phyloP scores from a whole-genome alignment of 2,797 vertebrate species.

The Morus bassanus region DNA sequence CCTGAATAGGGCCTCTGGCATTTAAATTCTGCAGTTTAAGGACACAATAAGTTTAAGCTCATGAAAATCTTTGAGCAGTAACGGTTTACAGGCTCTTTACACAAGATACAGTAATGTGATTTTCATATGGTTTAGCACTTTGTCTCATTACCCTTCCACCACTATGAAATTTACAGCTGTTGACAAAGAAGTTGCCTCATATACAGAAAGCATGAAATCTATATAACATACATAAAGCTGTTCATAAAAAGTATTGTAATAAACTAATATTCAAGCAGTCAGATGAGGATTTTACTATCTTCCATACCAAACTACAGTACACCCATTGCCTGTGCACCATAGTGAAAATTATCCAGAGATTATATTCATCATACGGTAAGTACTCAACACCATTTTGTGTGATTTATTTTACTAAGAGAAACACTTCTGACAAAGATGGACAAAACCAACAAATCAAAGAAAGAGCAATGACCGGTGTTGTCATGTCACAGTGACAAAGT shows the following conservation, averaged over 20 bases:
- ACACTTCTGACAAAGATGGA: not conserved
- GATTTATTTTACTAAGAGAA: not conserved
- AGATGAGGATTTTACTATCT: not conserved
- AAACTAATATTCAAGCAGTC: not conserved
- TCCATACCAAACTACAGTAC: not conserved
- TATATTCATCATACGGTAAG: not conserved
- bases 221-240: not conserved
- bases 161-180: slow-evolving; percentile 2
- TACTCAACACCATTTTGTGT: not conserved
- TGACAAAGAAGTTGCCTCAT: slow-evolving; percentile 8
- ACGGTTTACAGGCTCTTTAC: not conserved
- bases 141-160: slow-evolving; percentile 14
- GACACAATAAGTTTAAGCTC: slow-evolving; percentile 1
- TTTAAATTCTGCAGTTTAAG: slow-evolving; percentile 11
- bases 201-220: not conserved
- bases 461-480: not conserved
- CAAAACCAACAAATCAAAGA: not conserved
- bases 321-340: not conserved
- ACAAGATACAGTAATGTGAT: not conserved
- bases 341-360: not conserved
- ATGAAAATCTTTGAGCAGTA: slow-evolving; percentile 11
- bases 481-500: not conserved
- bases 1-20: slow-evolving; percentile 6
- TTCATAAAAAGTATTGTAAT: not conserved
- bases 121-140: slow-evolving; percentile 27